Conservation (phyloP, 53 echinoderm and acorn worm species). For the Holothuria leucospilota region DNA sequence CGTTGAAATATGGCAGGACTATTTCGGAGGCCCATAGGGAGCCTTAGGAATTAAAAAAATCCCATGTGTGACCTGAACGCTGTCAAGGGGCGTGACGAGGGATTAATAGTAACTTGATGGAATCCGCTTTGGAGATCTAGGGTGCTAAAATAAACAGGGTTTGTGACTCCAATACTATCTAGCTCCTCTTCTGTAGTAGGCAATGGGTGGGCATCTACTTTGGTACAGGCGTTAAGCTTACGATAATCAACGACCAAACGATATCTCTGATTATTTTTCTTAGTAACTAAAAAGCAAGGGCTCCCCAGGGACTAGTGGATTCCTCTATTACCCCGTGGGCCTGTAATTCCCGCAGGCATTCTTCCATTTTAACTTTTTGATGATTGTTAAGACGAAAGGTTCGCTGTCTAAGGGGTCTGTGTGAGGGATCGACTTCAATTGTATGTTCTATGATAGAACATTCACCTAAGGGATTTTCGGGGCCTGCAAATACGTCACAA, state of each 20-base stretch:
- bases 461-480: too few relatives aligned
- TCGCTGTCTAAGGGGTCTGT: too few relatives aligned
- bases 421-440: too few relatives aligned
- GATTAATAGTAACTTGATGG: constrained; percentile 52
- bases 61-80: constrained; percentile 60
- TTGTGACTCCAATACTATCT: constrained; percentile 23
- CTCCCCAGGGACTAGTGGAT: too few relatives aligned
- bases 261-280: constrained; percentile 43
- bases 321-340: too few relatives aligned
- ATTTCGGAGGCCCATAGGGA: too few relatives aligned
- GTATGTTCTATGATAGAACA: too few relatives aligned
- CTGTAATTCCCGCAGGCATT: too few relatives aligned
- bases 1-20: constrained; percentile 51
- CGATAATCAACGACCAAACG: constrained; percentile 57
- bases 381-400: too few relatives aligned
- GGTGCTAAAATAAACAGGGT: constrained; percentile 42
- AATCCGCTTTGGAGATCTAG: constrained; percentile 57
- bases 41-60: constrained; percentile 51
- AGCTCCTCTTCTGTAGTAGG: constrained; percentile 54
- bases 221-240: constrained; percentile 31
- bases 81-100: constrained; percentile 44
- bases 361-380: too few relatives aligned
- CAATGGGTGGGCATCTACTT: constrained; percentile 24
- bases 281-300: constrained; percentile 48
- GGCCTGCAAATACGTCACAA: too few relatives aligned